Base-by-base conservation (phyloP, 2,888 invertebrate genomes). In the Crematogaster levior region DNA sequence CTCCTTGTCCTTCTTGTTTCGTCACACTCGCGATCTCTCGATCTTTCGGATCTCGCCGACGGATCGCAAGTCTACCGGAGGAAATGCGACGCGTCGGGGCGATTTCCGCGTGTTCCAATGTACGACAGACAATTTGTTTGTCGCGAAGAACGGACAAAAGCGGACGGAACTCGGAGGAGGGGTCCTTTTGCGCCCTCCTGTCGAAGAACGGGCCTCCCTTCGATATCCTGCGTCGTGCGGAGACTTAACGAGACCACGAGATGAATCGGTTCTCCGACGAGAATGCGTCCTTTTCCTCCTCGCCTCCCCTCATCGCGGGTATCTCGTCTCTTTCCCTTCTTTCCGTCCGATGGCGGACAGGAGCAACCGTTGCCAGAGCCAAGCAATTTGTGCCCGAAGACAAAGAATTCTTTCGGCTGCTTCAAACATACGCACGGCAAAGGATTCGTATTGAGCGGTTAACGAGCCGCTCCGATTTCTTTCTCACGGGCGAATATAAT, bases 211-310 rank as follows among this genome's bases (percentile, higher is more conserved):
- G 34, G 48, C 65, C 68, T 66, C 83, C 79, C 84, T 81, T 84
- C 79, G 75, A 68, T 82, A 60, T 30, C 61, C 82, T 82, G 66
- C 81, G 74, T 53, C 84, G 77, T 75, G 51, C 83, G 81, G 68
- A 81, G 83, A 90, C 89, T 91, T 90, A 91, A 90, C 90, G 91
- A 91, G 90, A 87, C 88, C 88, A 85, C 83, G 90, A 90, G 90
- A 90, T 90, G 86, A 90, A 90, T 91, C 89, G 90, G 75, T 82
- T 88, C 88, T 84, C 81, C 85, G 75, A 68, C 85, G 84, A 89
- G 89, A 90, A 89, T 89, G 85, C 73, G 81, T 81, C 84, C 40
- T 82, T 80, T 70, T 74, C 53, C 83, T 84, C 66, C 70, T 77
- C 58, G 40, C 24, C 65, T 61, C 60, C 60, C 53, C 74, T 61